phyloP scores from a whole-genome alignment of 2,797 vertebrate genomes.

The Siniperca obscura region DNA sequence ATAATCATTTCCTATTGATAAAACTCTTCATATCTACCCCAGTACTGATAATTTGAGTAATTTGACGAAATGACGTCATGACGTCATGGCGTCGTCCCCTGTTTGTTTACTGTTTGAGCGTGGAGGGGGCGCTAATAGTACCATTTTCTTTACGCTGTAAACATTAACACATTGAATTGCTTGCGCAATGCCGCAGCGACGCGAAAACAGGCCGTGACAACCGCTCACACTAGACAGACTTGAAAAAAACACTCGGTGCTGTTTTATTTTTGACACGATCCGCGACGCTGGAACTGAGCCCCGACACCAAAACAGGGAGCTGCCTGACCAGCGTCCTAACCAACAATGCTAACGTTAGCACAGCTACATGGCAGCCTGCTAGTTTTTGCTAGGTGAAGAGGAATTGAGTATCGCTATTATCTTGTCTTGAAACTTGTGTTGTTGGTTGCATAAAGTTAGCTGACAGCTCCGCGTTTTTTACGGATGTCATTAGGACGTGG shows the following conservation, averaged over 20 bases:
- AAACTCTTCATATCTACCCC: not conserved
- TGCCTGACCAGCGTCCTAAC: not conserved
- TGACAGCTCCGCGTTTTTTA: not conserved
- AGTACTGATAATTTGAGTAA: not conserved
- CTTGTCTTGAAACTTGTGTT: constrained; percentile 1
- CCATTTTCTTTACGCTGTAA: constrained; percentile 40
- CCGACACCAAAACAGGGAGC: constrained; percentile 42
- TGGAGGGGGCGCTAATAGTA: constrained; percentile 52
- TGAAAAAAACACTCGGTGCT: not conserved
- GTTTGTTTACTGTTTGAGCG: constrained; percentile 75
- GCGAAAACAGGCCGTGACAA: not conserved
- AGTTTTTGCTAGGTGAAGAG: not conserved
- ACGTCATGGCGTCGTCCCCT: constrained; percentile 60
- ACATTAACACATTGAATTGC: constrained; percentile 13
- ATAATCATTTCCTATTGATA: not conserved
- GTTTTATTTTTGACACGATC: not conserved
- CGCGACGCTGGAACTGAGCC: not conserved
- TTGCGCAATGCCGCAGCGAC: not conserved
- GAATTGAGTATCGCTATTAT: not conserved
- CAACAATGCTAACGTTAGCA: constrained; percentile 59
- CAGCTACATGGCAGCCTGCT: constrained; percentile 22
- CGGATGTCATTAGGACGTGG: not conserved
- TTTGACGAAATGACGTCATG: not conserved
- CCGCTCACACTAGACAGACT: not conserved
- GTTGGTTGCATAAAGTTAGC: not conserved